These are phyloP conservation scores for Irena cyanogastra DNA, from an alignment of 2,113 vertebrate species.

Conservation along the genomic window DNA sequence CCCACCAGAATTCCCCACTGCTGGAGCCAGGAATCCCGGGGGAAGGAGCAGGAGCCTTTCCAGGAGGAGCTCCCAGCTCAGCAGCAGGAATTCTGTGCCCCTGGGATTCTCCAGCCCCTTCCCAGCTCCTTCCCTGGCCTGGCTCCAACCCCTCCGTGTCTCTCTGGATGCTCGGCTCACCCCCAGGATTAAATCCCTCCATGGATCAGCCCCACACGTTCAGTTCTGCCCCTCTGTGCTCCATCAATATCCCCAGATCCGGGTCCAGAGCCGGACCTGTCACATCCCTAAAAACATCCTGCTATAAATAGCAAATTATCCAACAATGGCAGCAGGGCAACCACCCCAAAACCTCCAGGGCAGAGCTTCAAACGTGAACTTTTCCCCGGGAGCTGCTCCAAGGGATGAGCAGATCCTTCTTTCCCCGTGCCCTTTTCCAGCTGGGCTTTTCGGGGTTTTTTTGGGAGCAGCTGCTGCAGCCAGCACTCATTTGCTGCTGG, in stretches of 20 bases:
- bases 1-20: neutral
- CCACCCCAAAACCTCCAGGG: neutral
- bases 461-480: neutral
- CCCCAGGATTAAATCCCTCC: neutral
- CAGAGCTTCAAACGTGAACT: neutral
- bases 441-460: neutral
- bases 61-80: neutral
- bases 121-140: neutral
- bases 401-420: neutral
- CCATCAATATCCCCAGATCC: neutral
- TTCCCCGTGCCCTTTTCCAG: neutral
- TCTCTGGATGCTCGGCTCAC: neutral
- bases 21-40: neutral
- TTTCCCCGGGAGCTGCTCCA: neutral
- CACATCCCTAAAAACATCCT: neutral
- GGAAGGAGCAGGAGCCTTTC: neutral
- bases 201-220: accelerated
- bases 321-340: neutral
- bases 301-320: neutral
- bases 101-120: neutral
- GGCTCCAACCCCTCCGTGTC: neutral
- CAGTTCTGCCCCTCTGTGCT: neutral
- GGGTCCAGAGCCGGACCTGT: neutral
- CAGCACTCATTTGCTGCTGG: neutral
- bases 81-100: neutral